Evolutionary conservation across 2,888 invertebrate species (phyloP).

Genomic region (Phalera bucephala): DNA sequence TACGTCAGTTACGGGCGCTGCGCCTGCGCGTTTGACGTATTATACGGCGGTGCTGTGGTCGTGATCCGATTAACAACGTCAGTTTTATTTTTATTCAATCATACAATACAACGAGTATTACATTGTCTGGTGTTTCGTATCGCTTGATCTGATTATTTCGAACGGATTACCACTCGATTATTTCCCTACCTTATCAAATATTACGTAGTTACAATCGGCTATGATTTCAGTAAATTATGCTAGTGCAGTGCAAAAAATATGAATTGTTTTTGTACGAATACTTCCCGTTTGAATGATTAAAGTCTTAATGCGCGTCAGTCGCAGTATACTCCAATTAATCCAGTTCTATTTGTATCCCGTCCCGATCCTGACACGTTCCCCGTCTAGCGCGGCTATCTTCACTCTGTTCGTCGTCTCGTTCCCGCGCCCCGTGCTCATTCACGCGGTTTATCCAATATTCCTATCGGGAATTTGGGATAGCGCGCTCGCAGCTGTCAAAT

Average conservation of each 20-base stretch:
- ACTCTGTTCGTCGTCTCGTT: conserved; percentile 48
- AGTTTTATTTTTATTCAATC: conserved; percentile 61
- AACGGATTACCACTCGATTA: conserved; percentile 18
- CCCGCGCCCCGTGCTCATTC: conserved; percentile 64
- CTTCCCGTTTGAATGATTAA: conserved; percentile 32
- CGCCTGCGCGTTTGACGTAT: conserved; percentile 81
- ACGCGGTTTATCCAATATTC: conserved; percentile 67
- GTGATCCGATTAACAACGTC: conserved; percentile 83
- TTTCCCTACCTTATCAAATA: conserved; percentile 12
- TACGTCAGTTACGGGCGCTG: conserved; percentile 79
- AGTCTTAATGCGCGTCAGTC: conserved; percentile 41
- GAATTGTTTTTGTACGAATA: conserved; percentile 21
- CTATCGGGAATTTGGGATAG: conserved; percentile 78
- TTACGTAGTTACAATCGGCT: conserved; percentile 25
- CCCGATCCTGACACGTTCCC: conserved; percentile 61
- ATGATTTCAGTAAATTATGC: conserved; percentile 40
- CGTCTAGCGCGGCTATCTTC: conserved; percentile 61
- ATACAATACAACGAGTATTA: conserved; percentile 31
- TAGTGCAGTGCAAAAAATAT: conserved; percentile 41
- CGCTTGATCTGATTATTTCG: conserved; percentile 55
- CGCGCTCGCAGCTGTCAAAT: conserved; percentile 79
- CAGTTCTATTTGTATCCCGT: conserved; percentile 70
- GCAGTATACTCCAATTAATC: conserved; percentile 68
- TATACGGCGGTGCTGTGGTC: conserved; percentile 81
- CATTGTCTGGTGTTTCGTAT: conserved; percentile 37